Base-by-base conservation (phyloP, 1,140 invertebrate genomes). In the Drosophila melanica region DNA sequence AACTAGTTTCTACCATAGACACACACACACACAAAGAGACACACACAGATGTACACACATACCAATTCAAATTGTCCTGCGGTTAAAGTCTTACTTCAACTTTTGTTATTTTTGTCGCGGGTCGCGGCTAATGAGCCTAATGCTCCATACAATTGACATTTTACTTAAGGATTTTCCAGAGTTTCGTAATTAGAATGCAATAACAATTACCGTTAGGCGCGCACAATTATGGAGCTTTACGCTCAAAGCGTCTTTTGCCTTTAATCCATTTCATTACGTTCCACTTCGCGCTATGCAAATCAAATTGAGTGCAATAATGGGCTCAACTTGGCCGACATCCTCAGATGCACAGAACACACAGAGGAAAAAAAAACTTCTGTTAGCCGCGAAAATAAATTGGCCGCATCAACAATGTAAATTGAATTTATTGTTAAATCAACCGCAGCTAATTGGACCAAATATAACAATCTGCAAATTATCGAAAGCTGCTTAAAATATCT, bases 161-260 rank as follows among this genome's bases (percentile, higher is more conserved):
- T 89, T 84, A 89, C 80, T 90, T 89, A 75, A 62, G 80, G 84
- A 79, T 78, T 71, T 89, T 70, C 50, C 57, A 80, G 67, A 84
- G 77, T 78, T 80, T 73, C 54, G 53, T 89, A 89, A 89, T 89
- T 89, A 89, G 85, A 89, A 89, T 89, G 79, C 84, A 80, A 89
- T 90, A 89, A 89, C 85, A 84, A 89, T 89, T 89, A 89, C 70
- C 65, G 44, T 74, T 73, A 55, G 45, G 65, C 53, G 50, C 51
- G 66, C 65, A 51, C 76, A 81, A 81, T 81, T 77, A 54, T 59
- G 54, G 37, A 65, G 70, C 45, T 71, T 74, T 57, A 35, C 51
- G 60, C 35, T 30, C 30, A 1, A 41, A 33, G 30, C 10, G 47
- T 54, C 41, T 41, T 79, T 64, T 37, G 7, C 58, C 9, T 41